These are phyloP conservation scores for Agriopis marginaria DNA, from an alignment of 2,888 invertebrate species.

Conservation along the genomic window DNA sequence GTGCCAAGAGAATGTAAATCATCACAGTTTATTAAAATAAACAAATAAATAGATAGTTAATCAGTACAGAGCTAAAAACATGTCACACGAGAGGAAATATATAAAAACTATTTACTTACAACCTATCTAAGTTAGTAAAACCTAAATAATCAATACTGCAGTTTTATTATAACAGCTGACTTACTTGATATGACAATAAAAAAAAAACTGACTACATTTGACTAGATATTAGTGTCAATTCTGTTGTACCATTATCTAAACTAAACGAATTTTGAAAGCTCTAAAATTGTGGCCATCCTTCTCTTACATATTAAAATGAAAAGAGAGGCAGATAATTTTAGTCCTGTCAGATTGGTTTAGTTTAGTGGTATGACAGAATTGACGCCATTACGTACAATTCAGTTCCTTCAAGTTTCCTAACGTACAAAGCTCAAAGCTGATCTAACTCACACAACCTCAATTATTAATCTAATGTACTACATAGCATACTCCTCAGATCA, in stretches of 20 bases:
- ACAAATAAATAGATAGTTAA: neutral
- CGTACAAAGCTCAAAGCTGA: neutral
- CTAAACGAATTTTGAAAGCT: no score
- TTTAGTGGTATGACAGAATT: no score
- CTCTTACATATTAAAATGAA: no score
- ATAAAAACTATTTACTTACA: constrained; percentile 1
- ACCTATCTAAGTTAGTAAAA: neutral
- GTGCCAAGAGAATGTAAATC: neutral
- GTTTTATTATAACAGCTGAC: no score
- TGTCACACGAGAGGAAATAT: constrained; percentile 17
- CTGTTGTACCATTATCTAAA: no score
- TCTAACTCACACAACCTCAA: neutral
- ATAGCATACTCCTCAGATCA: no score
- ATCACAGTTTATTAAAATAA: constrained; percentile 22
- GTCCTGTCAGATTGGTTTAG: no score
- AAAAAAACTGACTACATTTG: neutral
- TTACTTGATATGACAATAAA: no score
- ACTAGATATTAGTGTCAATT: no score
- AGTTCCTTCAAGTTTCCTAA: constrained; percentile 1
- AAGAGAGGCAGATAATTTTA: no score
- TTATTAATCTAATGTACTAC: neutral
- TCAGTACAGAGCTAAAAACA: constrained; percentile 23
- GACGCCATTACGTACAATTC: neutral
- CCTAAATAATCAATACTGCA: neutral
- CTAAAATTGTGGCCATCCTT: no score